Percentiles rank a stretch among this genome's conserved stretches.
phyloP scores from a whole-genome alignment of 2,888 invertebrate species.

The Hirtodrosophila alboralis region DNA sequence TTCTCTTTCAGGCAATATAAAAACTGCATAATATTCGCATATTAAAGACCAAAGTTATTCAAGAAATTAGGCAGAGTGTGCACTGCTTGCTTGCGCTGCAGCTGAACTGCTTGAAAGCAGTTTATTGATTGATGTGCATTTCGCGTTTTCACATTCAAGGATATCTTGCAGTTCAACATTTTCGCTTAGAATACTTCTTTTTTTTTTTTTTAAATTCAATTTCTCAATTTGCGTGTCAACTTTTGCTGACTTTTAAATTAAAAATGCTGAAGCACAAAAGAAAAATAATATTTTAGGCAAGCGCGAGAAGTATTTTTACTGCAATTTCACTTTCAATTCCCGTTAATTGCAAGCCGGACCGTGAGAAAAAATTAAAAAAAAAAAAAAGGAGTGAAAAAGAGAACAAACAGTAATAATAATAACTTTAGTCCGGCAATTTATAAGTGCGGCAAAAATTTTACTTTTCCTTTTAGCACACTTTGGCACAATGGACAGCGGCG shows the following conservation, averaged over 20 bases:
- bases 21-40: too few species aligned
- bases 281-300: constrained; percentile 27
- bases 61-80: too few species aligned
- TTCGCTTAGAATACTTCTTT: too few species aligned
- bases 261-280: constrained; percentile 2
- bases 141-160: too few species aligned
- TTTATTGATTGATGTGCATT: too few species aligned
- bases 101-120: too few species aligned
- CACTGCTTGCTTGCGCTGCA: too few species aligned
- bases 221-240: constrained; percentile 74
- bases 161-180: too few species aligned
- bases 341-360: constrained; percentile 52
- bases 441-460: constrained; percentile 65
- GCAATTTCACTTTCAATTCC: constrained; percentile 63
- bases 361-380: constrained; percentile 12
- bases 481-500: constrained; percentile 55
- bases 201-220: constrained; percentile 57
- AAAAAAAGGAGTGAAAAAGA: too few species aligned
- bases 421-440: constrained; percentile 64
- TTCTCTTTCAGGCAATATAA: too few species aligned
- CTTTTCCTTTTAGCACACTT: constrained; percentile 79
- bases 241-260: constrained; percentile 49
- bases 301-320: constrained; percentile 12
- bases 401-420: constrained; percentile 11
- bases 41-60: too few species aligned